Evolutionary conservation across 1,140 invertebrate genomes (phyloP).

Genomic region (Drusus annulatus): DNA sequence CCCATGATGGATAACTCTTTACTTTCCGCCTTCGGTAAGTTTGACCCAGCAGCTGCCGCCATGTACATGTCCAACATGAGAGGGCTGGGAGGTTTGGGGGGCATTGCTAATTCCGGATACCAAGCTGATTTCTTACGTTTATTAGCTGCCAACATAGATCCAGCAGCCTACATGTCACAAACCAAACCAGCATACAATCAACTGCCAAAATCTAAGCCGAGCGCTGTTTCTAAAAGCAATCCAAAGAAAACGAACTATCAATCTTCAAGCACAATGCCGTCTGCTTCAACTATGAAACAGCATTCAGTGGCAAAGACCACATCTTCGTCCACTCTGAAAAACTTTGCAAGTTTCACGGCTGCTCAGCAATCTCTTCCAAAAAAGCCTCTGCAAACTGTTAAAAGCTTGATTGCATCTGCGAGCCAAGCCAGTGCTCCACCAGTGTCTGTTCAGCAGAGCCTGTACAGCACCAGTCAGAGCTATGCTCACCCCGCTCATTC

Average conservation of each 20-base stretch:
- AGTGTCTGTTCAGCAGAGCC: not conserved
- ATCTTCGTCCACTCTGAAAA: conserved; percentile 27
- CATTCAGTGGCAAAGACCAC: conserved; percentile 56
- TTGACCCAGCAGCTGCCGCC: conserved; percentile 37
- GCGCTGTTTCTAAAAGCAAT: conserved; percentile 6
- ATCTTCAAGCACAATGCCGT: conserved; percentile 2
- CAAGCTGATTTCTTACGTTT: conserved; percentile 53
- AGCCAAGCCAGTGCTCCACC: conserved; percentile 63
- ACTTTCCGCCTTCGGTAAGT: conserved; percentile 46
- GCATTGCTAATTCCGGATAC: conserved; percentile 17
- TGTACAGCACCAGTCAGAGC: conserved; percentile 16
- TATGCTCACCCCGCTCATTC: conserved; percentile 51
- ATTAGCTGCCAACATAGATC: conserved; percentile 46
- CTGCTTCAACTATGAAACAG: conserved; percentile 16
- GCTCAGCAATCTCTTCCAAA: conserved; percentile 46
- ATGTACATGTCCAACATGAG: conserved; percentile 54
- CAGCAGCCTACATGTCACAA: conserved; percentile 36
- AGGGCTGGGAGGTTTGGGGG: conserved; percentile 32
- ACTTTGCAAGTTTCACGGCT: not conserved
- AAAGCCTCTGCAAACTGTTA: not conserved
- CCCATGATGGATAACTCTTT: conserved; percentile 48
- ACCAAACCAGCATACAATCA: conserved; percentile 48
- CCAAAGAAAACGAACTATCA: too few relatives aligned
- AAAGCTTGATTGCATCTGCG: not conserved
- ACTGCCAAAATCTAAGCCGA: conserved; percentile 36